Base-by-base conservation (phyloP, 2,888 invertebrate genomes). In the Synanthedon andrenaeformis region DNA sequence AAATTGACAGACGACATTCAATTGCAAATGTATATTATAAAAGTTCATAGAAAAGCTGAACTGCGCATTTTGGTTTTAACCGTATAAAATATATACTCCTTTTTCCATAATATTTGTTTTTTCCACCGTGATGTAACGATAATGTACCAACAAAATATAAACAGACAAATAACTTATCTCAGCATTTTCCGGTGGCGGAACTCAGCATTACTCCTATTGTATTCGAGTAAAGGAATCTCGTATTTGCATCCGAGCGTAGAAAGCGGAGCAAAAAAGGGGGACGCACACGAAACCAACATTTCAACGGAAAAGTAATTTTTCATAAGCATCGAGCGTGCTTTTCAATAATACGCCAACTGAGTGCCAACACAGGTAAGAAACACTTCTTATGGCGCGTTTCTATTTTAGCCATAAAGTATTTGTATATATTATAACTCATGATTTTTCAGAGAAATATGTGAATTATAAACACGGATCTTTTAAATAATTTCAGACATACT, bases 151-250 rank as follows among this genome's bases (percentile, higher is more conserved):
- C 45, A 51, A 51, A 51, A 51, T 52, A 50, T 52, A 55, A 57
- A 75, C 74, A 77, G 74, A 71, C 74, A 79, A 80, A 77, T 79
- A 79, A 79, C 75, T 79, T 79, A 76, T 76, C 74, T 76, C 73
- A 71, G 78, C 73, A 79, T 79, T 78, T 78, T 76, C 76, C 73
- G 74, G 65, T 64, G 70, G 70, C 68, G 69, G 76, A 72, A 66
- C 76, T 70, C 75, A 70, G 68, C 73, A 72, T 76, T 74, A 69
- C 72, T 67, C 74, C 76, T 74, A 82, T 81, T 80, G 80, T 82
- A 67, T 67, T 73, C 73, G 65, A 66, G 74, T 67, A 75, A 69
- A 78, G 75, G 78, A 79, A 81, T 79, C 77, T 82, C 74, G 76
- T 79, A 76, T 79, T 79, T 75, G 78, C 77, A 78, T 74, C 74